Evolutionary conservation across 2,888 invertebrate genomes (phyloP), one percentile per base, ranked within the genome.

Genomic region (Pristionchus entomophagus): DNA sequence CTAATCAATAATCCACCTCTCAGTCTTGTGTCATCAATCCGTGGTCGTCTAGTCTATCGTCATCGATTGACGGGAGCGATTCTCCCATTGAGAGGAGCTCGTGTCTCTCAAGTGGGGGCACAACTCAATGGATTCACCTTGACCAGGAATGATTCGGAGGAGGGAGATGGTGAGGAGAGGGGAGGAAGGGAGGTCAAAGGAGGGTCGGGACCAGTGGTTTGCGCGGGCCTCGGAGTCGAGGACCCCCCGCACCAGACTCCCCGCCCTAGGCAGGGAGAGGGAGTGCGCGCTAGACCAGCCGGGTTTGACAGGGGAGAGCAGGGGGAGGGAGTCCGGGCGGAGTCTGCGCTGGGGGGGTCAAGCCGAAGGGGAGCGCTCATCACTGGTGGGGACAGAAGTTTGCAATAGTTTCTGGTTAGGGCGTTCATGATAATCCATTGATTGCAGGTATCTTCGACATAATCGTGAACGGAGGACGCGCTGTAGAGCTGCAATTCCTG

Each of bases 1-100:
- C 14, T 3, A 45, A 10, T 45, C 59, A 69, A 10, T 10, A 6
- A 69, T 69, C 22, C 10, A n/a, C n/a, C n/a, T 95, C 95, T 95
- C 96, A 99, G 99, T 95, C 97, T 98, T 94, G 98, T 97, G 93
- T 97, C 99, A 93, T 98, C 99, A 94, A 97, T 99, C 96, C 96
- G 99, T 94, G 99, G 99, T 91, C 97, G 97, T 95, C 98, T 99
- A 94, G 96, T 97, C 91, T 90, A 88, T 88, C 73, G 85, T 45
- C 45, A 73, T 85, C 85, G 51, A 22, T 35, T 56, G 2, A 56
- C 73, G 96, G 97, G 88, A 96, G 96, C 87, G 2, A 53, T 17
- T 97, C 97, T 95, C 97, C 97, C 98, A 91, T 96, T 99, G 95
- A 96, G 97, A 94, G 99, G 99, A 94, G 98, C 99, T 94, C 96